These are phyloP conservation scores for Glossophaga mutica DNA, from an alignment of 2,797 vertebrate species.

Conservation along the genomic window DNA sequence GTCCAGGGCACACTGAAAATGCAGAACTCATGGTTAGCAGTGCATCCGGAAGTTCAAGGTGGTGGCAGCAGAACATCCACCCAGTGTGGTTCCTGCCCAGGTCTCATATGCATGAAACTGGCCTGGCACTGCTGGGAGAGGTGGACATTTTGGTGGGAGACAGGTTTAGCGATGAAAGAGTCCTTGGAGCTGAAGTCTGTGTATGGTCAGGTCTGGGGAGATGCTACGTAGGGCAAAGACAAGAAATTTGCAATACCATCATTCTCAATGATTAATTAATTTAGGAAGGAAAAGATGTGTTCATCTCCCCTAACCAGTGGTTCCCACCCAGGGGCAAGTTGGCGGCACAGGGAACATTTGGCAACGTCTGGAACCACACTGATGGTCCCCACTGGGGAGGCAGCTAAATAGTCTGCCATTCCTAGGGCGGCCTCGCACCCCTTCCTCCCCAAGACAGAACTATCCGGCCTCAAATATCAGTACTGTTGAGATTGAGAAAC, in stretches of 20 bases:
- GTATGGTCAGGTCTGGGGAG: neutral
- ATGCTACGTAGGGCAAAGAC: neutral
- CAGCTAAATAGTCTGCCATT: too few relatives aligned
- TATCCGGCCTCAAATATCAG: neutral
- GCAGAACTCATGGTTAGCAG: neutral
- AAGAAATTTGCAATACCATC: neutral
- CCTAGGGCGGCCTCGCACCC: rapidly evolving
- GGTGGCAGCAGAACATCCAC: neutral
- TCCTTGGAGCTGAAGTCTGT: neutral
- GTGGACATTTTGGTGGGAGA: neutral
- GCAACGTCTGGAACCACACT: neutral
- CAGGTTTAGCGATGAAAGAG: neutral
- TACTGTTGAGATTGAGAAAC: neutral
- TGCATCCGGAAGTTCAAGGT: neutral
- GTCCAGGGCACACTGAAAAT: neutral
- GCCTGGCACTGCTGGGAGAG: neutral
- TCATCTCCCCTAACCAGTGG: neutral
- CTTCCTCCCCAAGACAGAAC: neutral
- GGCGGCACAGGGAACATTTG: neutral
- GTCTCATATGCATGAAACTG: neutral
- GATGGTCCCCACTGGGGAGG: too few relatives aligned
- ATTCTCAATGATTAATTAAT: neutral
- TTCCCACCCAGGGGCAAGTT: neutral
- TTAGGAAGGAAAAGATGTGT: neutral
- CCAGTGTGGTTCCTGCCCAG: neutral